These are phyloP conservation scores for Ia io DNA, from an alignment of 2,113 vertebrate species.

Conservation along the genomic window DNA sequence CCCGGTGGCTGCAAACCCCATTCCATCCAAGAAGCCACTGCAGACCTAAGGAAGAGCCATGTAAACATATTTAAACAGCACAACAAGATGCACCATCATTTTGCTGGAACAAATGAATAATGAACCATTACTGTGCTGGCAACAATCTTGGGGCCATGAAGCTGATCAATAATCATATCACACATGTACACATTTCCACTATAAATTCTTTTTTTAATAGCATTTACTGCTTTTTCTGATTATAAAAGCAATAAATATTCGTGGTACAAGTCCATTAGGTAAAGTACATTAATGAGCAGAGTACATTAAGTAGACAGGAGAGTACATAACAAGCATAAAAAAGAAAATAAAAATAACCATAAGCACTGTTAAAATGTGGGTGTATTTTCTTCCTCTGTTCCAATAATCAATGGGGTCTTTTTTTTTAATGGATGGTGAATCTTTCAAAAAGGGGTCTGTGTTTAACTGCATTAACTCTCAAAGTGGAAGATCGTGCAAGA, in stretches of 20 bases:
- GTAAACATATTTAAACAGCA: neutral
- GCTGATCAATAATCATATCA: conserved; percentile 64
- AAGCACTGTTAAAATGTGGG: neutral
- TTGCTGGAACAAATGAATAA: neutral
- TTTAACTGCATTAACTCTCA: neutral
- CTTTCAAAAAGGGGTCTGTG: neutral
- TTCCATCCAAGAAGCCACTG: neutral
- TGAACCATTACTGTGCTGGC: neutral
- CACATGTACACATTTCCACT: conserved; percentile 16
- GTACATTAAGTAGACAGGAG: conserved; percentile 50
- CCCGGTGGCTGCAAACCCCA: neutral
- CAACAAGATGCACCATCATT: neutral
- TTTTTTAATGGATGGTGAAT: neutral
- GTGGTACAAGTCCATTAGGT: conserved; percentile 27
- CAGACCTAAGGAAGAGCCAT: neutral
- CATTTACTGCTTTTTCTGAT: conserved; percentile 64
- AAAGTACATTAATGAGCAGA: conserved; percentile 58
- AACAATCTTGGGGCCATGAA: neutral
- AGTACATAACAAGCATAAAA: conserved; percentile 61
- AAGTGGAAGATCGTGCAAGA: neutral
- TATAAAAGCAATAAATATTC: conserved; percentile 69
- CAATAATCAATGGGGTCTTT: conserved; percentile 13
- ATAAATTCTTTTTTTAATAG: conserved; percentile 54
- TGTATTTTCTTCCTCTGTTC: neutral
- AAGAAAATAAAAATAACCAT: conserved; percentile 67